Conservation (phyloP, 2,888 invertebrate genomes). For the Catocala sponsa region DNA sequence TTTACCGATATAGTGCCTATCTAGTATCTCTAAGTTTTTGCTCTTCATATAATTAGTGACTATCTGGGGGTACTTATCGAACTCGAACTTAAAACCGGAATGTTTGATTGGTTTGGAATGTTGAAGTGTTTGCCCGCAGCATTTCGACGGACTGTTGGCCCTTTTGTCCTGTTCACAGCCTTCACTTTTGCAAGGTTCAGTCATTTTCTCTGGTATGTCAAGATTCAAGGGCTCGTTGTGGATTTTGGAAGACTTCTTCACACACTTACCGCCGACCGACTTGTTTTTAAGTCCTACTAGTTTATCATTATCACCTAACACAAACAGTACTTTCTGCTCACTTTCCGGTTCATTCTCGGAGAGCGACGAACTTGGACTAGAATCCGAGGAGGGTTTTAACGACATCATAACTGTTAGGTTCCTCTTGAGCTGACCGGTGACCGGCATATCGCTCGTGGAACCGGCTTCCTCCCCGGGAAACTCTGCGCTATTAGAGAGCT, state of each 20-base stretch:
- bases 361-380: conserved; percentile 71
- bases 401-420: conserved; percentile 72
- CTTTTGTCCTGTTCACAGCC: conserved; percentile 60
- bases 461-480: conserved; percentile 51
- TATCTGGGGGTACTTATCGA: conserved; percentile 92
- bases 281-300: conserved; percentile 90
- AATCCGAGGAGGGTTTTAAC: conserved; percentile 69
- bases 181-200: conserved; percentile 59
- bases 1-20: conserved; percentile 88
- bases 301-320: conserved; percentile 91
- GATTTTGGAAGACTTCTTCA: conserved; percentile 77
- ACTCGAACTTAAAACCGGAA: conserved; percentile 92
- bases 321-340: conserved; percentile 89
- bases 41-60: conserved; percentile 93
- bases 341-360: conserved; percentile 66
- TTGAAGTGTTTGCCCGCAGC: conserved; percentile 85
- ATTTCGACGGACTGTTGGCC: conserved; percentile 75
- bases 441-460: conserved; percentile 57
- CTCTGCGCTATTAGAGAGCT: conserved; percentile 77
- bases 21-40: conserved; percentile 90
- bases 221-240: conserved; percentile 61
- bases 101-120: conserved; percentile 89
- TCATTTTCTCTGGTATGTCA: conserved; percentile 53
- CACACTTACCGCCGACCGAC: conserved; percentile 75
- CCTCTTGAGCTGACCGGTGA: conserved; percentile 63